These are phyloP conservation scores for Trichomalopsis sarcophagae DNA, from an alignment of 1,140 invertebrate genomes.

Conservation along the genomic window DNA sequence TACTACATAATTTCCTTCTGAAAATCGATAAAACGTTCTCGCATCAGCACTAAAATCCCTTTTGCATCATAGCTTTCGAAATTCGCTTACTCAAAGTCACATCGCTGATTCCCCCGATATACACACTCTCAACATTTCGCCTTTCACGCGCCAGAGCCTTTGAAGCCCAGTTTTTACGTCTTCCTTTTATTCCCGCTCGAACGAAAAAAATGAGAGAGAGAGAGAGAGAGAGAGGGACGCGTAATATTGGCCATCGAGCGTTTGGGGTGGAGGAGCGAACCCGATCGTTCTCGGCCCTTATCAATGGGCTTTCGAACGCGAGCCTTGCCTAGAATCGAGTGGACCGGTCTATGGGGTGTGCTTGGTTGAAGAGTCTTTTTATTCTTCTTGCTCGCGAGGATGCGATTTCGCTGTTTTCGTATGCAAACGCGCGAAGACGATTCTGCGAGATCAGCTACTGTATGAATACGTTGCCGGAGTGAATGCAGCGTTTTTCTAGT, in stretches of 20 bases:
- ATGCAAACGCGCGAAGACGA: neutral
- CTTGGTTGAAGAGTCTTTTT: neutral
- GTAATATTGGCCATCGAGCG: slow-evolving; percentile 36
- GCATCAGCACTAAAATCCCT: neutral
- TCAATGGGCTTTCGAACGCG: slow-evolving; percentile 40
- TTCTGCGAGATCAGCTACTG: neutral
- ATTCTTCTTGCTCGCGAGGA: neutral
- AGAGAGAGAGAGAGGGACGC: neutral
- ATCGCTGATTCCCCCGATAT: too few species aligned
- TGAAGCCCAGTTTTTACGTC: neutral
- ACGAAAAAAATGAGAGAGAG: neutral
- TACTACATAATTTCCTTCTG: neutral
- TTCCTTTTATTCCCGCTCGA: neutral
- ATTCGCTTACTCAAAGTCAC: neutral
- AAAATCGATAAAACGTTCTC: neutral
- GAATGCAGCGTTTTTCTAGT: neutral
- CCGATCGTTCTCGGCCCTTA: slow-evolving; percentile 26
- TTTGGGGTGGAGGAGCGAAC: neutral
- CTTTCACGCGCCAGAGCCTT: neutral
- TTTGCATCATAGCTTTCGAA: too few species aligned
- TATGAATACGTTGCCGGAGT: neutral
- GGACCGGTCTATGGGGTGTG: neutral
- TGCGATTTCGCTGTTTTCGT: slow-evolving; percentile 26
- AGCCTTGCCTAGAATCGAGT: neutral
- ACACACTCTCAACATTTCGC: neutral